Conservation (phyloP, 2,113 vertebrate genomes). For the Pluvianellus socialis region DNA sequence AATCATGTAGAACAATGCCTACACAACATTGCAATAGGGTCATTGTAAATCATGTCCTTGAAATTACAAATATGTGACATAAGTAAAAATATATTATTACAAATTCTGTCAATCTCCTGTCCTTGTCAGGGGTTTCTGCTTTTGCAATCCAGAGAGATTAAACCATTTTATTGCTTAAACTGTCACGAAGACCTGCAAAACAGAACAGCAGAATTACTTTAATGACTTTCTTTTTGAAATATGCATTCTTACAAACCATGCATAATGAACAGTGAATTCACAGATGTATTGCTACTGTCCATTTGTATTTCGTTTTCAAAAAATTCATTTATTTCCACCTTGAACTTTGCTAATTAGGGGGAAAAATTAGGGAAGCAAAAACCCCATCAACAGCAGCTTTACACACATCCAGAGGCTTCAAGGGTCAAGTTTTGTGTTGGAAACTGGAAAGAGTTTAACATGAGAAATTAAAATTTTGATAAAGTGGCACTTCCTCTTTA, state of each 20-base stretch:
- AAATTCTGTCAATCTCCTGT: slow-evolving; percentile 66
- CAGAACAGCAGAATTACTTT: slow-evolving; percentile 57
- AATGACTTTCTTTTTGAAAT: slow-evolving; percentile 73
- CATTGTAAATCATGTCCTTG: slow-evolving; percentile 73
- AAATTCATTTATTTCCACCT: slow-evolving; percentile 9
- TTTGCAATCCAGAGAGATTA: slow-evolving; percentile 70
- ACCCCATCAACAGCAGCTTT: background rate
- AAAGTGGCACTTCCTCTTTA: background rate
- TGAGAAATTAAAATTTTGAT: background rate
- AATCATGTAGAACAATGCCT: slow-evolving; percentile 62
- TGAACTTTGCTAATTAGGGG: slow-evolving; percentile 25
- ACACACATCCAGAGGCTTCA: background rate
- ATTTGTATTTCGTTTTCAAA: slow-evolving; percentile 46
- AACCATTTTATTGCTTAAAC: slow-evolving; percentile 67
- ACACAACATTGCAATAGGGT: slow-evolving; percentile 36
- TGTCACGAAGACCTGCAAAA: slow-evolving; percentile 64
- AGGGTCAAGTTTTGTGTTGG: background rate
- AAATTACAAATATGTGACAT: slow-evolving; percentile 73
- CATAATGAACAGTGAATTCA: slow-evolving; percentile 67
- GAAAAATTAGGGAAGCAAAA: background rate
- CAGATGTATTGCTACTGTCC: slow-evolving; percentile 33
- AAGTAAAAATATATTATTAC: slow-evolving; percentile 71
- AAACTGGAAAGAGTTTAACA: background rate
- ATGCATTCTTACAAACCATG: slow-evolving; percentile 31
- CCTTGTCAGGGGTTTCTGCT: slow-evolving; percentile 62